Percentiles rank a stretch among this genome's conserved stretches.
Conservation (phyloP, 1,140 invertebrate species). For the Andricus grossulariae region DNA sequence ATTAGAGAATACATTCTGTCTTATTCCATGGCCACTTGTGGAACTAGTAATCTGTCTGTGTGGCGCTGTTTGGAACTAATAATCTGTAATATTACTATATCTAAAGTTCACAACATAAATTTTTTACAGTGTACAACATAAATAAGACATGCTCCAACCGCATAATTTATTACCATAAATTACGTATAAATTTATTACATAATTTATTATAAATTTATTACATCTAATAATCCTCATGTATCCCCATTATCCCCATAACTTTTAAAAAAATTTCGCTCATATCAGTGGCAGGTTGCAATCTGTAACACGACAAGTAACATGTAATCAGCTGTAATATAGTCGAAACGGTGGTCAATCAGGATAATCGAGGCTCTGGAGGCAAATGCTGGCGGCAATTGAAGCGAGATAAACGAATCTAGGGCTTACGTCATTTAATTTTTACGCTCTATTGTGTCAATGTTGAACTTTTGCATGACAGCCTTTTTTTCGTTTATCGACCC, state of each 20-base stretch:
- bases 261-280: neutral
- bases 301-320: constrained; percentile 29
- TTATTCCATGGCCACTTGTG: too few species aligned
- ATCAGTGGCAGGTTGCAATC: constrained; percentile 25
- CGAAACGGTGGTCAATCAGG: constrained; percentile 22
- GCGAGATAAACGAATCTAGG: constrained; percentile 29
- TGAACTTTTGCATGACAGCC: constrained; percentile 4
- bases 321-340: constrained; percentile 23
- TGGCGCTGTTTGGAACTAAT: too few species aligned
- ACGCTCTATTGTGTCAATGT: constrained; percentile 6
- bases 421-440: constrained; percentile 30
- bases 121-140: neutral
- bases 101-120: too few species aligned
- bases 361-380: constrained; percentile 22
- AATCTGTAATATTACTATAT: too few species aligned
- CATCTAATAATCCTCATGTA: constrained; percentile 8
- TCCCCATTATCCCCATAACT: neutral
- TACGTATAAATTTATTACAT: too few species aligned
- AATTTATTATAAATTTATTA: too few species aligned
- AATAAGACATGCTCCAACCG: neutral
- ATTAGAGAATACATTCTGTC: too few species aligned
- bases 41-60: too few species aligned
- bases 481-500: constrained; percentile 9
- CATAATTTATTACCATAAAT: constrained; percentile 7
- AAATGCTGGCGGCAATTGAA: constrained; percentile 28